Conservation (phyloP, 2,888 invertebrate species). For the Gasteruption jaculator region DNA sequence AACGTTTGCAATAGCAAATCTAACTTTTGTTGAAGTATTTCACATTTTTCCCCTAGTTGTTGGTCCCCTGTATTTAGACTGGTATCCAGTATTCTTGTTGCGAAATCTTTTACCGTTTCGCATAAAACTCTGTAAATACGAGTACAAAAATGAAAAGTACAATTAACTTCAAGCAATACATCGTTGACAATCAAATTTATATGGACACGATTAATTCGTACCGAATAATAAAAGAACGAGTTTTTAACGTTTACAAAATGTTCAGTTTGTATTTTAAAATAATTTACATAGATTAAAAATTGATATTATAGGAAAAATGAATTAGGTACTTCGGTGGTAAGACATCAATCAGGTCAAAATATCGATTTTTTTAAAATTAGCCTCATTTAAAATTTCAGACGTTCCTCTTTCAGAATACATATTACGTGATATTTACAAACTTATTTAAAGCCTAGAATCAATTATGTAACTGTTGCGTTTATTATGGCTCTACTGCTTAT, state of each 20-base stretch:
- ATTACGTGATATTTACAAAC: no score
- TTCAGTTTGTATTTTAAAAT: background rate
- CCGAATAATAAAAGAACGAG: conserved; percentile 16
- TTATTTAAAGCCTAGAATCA: no score
- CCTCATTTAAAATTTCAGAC: no score
- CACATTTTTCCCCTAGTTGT: conserved; percentile 64
- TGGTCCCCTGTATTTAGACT: conserved; percentile 59
- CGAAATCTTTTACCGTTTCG: conserved; percentile 75
- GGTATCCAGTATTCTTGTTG: conserved; percentile 60
- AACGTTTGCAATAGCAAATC: conserved; percentile 69
- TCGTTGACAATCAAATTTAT: no score
- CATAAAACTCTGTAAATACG: conserved; percentile 60
- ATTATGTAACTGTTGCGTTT: no score
- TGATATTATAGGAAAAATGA: conserved; percentile 4
- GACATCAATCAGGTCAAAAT: background rate
- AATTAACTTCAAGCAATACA: no score
- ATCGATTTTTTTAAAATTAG: background rate
- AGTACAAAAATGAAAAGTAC: no score
- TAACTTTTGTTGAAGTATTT: conserved; percentile 71
- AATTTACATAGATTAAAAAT: background rate
- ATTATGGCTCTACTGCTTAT: no score
- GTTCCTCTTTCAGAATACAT: no score
- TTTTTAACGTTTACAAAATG: conserved; percentile 1
- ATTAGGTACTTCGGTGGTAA: background rate
- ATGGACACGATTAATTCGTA: no score